Percentiles rank a stretch among this genome's conserved stretches.
Evolutionary conservation across 2,888 invertebrate genomes (phyloP).

Genomic region (Polydesmus complanatus): DNA sequence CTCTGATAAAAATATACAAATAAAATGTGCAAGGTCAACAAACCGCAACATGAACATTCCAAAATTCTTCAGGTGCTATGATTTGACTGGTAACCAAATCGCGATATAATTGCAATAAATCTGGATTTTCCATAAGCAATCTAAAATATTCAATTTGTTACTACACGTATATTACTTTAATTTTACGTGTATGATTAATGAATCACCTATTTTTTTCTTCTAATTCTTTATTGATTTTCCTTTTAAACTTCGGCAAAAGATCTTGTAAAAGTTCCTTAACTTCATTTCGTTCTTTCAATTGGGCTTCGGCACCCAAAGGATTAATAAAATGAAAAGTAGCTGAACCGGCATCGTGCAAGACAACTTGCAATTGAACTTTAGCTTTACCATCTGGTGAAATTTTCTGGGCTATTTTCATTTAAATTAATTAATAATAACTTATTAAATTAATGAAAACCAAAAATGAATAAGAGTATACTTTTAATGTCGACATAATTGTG

Average conservation of each 20-base stretch:
- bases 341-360: constrained; percentile 80
- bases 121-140: constrained; percentile 75
- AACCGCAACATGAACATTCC: constrained; percentile 67
- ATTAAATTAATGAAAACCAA: neutral
- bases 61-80: constrained; percentile 93
- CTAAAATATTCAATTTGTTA: constrained; percentile 34
- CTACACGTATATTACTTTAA: neutral
- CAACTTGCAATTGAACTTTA: constrained; percentile 94
- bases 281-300: constrained; percentile 77
- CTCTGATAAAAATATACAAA: neutral
- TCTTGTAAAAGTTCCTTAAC: constrained; percentile 84
- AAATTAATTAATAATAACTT: constrained; percentile 25
- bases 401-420: constrained; percentile 93
- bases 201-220: constrained; percentile 66
- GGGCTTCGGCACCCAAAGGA: constrained; percentile 62
- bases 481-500: constrained; percentile 92
- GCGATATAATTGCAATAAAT: constrained; percentile 82
- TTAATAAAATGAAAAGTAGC: constrained; percentile 97
- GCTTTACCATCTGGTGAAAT: constrained; percentile 89
- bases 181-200: constrained; percentile 23
- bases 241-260: constrained; percentile 80
- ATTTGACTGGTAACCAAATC: constrained; percentile 94
- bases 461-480: constrained; percentile 45
- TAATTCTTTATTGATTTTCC: constrained; percentile 76
- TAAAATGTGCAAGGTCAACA: neutral